A percentile compares a stretch with the other conserved stretches of the same genome.
phyloP scores from a whole-genome alignment of 2,888 invertebrate genomes.

The Rapana venosa region DNA sequence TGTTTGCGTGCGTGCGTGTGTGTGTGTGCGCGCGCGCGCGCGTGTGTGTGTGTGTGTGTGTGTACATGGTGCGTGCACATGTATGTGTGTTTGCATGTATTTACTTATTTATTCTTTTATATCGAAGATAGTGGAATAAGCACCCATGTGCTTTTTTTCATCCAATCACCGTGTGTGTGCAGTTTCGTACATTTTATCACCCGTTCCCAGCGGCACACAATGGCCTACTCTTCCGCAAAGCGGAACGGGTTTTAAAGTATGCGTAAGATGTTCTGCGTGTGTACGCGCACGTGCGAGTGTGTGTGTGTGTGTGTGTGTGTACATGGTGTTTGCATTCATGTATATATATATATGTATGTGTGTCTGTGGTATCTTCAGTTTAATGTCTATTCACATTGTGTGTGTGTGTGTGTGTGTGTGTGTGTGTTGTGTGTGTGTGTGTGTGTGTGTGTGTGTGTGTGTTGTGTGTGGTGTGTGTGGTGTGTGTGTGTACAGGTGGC shows the following conservation, averaged over 20 bases:
- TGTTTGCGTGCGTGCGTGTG: not conserved
- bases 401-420: not conserved
- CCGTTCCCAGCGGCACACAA: too few relatives aligned
- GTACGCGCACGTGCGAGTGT: not conserved
- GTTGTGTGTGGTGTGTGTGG: not conserved
- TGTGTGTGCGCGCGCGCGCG: not conserved
- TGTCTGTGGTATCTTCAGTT: too few relatives aligned
- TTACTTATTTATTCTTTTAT: too few relatives aligned
- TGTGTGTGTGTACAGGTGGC: constrained; percentile 50
- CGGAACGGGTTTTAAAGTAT: not conserved
- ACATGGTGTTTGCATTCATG: not conserved
- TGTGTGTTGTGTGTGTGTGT: constrained; percentile 23
- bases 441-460: not conserved
- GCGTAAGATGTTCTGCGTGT: not conserved
- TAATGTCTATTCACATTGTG: too few relatives aligned
- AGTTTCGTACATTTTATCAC: too few relatives aligned
- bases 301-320: not conserved
- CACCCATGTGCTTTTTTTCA: too few relatives aligned
- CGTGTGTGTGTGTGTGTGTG: not conserved
- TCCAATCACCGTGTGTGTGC: too few relatives aligned
- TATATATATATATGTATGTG: not conserved
- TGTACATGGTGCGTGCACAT: not conserved
- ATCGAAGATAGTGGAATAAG: too few relatives aligned
- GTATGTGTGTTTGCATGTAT: not conserved
- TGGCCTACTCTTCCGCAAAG: too few relatives aligned